Evolutionary conservation across 2,888 invertebrate genomes (phyloP), one percentile per base, ranked within the genome.

Genomic region (Lasioglossum pauxillum): DNA sequence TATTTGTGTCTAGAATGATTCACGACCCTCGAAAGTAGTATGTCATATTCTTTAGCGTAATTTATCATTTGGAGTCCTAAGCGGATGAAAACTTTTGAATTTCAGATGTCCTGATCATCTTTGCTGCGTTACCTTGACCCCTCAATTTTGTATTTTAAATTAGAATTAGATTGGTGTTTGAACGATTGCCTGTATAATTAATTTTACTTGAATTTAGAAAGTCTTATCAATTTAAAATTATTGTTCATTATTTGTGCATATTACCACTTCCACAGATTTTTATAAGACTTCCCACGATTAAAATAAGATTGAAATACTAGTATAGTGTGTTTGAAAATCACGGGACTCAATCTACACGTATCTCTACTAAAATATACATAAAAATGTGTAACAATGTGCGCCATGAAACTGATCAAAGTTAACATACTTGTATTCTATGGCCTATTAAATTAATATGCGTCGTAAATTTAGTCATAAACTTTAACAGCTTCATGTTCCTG

Each of bases 1-100:
- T 64, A 19, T 31, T 64, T 64, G 64, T 19, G 64, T 64, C 64
- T 31, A 31, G 31, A 64, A 64, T 64, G 64, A 64, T 64, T 64
- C 64, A 64, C 57, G 57, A 57, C 4, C 23, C 57, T 12, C 31
- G 31, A 64, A 64, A 64, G 31, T 31, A 16, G 31, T 31, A 5
- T 19, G 7, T 64, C 64, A 19, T 31, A 64, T 31, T 64, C 57
- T 12, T n/a, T n/a, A 57, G n/a, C 57, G 31, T 31, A 64, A 64
- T 57, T n/a, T n/a, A 31, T 64, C 64, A 7, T 19, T 31, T 8
- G 31, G 31, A 31, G 19, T 31, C 31, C 19, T 3, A 16, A 1
- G 19, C 31, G 16, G 16, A 57, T n/a, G 10, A 10, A n/a, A n/a
- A 57, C n/a, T n/a, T n/a, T 5, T 12, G 3, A 57, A 57, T n/a